Evolutionary conservation across 2,888 invertebrate genomes (phyloP).

Genomic region (Hydriomena furcata): DNA sequence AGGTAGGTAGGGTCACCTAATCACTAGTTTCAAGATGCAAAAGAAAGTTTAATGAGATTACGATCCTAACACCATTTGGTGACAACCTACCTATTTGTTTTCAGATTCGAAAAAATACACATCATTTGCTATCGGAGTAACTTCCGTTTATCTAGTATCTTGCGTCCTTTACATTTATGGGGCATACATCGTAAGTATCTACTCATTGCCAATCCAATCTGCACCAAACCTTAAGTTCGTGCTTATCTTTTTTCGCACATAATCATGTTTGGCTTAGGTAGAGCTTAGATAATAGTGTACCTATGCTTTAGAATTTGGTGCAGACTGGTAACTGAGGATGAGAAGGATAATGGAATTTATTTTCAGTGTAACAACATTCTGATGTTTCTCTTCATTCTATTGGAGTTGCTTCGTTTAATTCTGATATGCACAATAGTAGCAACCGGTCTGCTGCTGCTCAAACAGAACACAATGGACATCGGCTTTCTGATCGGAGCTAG

Average conservation of each 20-base stretch:
- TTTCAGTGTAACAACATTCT: conserved; percentile 63
- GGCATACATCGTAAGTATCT: conserved; percentile 62
- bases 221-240: too few species aligned
- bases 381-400: conserved; percentile 61
- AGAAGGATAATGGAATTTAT: too few species aligned
- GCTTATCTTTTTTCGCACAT: too few species aligned
- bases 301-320: too few species aligned
- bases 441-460: conserved; percentile 62
- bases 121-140: conserved; percentile 49
- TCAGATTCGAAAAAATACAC: conserved; percentile 65
- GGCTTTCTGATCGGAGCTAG: conserved; percentile 74
- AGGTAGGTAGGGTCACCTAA: conserved; percentile 53
- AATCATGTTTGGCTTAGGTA: too few species aligned
- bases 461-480: conserved; percentile 76
- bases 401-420: conserved; percentile 61
- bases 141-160: conserved; percentile 56
- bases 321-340: too few species aligned
- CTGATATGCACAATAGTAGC: conserved; percentile 51
- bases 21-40: too few species aligned
- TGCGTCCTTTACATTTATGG: conserved; percentile 66
- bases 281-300: too few species aligned
- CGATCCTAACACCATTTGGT: too few species aligned
- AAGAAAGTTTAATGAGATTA: too few species aligned
- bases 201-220: conserved; percentile 8
- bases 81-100: conserved; percentile 40